Base-by-base conservation (phyloP, 2,797 vertebrate genomes). In the Philypnodon macrostomus region DNA sequence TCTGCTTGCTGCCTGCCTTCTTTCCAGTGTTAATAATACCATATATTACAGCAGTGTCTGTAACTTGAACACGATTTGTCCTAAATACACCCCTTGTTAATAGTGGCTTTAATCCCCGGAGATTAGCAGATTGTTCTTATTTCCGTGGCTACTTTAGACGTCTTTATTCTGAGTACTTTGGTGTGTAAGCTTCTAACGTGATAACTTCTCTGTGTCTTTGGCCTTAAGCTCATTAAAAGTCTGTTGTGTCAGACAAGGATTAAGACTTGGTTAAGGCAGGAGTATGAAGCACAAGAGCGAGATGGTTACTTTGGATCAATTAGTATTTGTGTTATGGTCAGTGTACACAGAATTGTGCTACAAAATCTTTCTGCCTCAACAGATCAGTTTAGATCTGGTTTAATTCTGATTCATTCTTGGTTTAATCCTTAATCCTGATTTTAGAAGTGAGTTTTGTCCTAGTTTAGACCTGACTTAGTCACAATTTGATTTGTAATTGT, bases 151-250 rank as follows among this genome's bases (percentile, higher is more conserved):
- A 62, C 73, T 83, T 88, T 83, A 84, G 71, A 47, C 45, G 57
- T 85, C 83, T 88, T 86, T 87, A 70, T 76, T 77, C 41, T 49
- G 61, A 77, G 81, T 73, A 81, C 81, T 84, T 87, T 52, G 70
- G 54, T 74, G 59, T 73, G 67, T 90, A 87, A 90, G 85, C 85
- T 67, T 74, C 68, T 74, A 81, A 81, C 35, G 62, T 84, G 86
- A 84, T 85, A 84, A 88, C 73, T 85, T 84, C 75, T 80, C 63
- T 77, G 74, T 86, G 82, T 89, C 86, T 86, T 84, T 85, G 80
- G 81, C 71, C 70, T 68, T 89, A 90, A 91, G 70, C 83, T 83
- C 77, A 85, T 91, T 89, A 87, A 84, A 90, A 88, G 83, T 85
- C 85, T 87, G 84, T 90, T 70, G 52, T 87, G 85, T 88, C 86